Evolutionary conservation across 2,888 invertebrate species (phyloP).

Genomic region (Mesorhabditis spiculigera): DNA sequence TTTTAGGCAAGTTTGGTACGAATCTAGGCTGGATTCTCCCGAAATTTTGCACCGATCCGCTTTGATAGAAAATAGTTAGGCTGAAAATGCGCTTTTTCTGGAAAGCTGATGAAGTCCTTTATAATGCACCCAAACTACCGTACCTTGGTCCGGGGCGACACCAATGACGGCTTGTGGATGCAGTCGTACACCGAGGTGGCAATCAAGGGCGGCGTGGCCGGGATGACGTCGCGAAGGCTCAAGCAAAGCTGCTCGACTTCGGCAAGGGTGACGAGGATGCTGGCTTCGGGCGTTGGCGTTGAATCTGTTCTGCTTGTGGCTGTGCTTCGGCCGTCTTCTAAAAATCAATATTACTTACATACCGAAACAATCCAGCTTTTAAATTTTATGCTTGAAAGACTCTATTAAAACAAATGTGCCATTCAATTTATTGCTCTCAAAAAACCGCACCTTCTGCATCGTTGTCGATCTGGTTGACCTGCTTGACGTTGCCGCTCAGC

Average conservation of each 20-base stretch:
- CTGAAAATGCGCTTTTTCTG: no score
- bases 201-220: conserved; percentile 16
- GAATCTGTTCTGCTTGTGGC: conserved; percentile 26
- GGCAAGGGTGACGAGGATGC: conserved; percentile 33
- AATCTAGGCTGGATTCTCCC: no score
- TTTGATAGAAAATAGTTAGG: no score
- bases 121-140: neutral
- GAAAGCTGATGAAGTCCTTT: no score
- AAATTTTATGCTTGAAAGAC: no score
- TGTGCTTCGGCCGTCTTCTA: conserved; percentile 19
- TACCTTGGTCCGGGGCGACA: conserved; percentile 31
- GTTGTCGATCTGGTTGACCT: conserved; percentile 19
- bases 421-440: neutral
- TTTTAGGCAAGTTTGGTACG: no score
- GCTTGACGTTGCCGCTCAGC: conserved; percentile 5
- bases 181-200: conserved; percentile 15
- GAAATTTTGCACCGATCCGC: no score
- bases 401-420: no score
- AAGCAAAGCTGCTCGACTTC: conserved; percentile 51
- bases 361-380: neutral
- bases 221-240: conserved; percentile 24
- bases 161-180: conserved; percentile 29
- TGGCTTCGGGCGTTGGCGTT: conserved; percentile 8
- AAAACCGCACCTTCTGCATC: conserved; percentile 14
- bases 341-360: neutral